Conservation (phyloP, 1,140 invertebrate species). For the Trachymyrmex cornetzi region DNA sequence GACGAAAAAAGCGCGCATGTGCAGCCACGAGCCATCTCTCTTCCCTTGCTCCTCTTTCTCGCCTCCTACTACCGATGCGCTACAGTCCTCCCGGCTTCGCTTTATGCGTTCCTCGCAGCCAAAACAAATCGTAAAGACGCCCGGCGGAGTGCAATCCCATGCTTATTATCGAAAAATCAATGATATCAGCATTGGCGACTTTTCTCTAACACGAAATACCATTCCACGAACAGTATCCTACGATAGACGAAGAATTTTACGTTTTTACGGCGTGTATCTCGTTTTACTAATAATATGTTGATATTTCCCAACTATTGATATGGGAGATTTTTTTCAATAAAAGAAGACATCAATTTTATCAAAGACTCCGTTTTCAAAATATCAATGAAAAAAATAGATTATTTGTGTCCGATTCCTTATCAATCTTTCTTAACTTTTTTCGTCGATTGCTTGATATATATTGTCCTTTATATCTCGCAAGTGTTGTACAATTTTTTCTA, state of each 20-base stretch:
- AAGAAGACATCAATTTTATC: not conserved
- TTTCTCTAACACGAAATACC: constrained; percentile 35
- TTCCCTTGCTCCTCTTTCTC: constrained; percentile 26
- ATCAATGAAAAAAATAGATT: constrained; percentile 3
- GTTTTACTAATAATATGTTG: not conserved
- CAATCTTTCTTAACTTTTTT: not conserved
- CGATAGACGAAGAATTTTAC: not conserved
- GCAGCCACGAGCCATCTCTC: constrained; percentile 72
- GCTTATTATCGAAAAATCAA: constrained; percentile 73
- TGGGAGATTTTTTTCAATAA: not conserved
- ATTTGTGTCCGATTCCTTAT: not conserved
- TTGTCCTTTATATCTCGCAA: not conserved
- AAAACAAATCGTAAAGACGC: constrained; percentile 83
- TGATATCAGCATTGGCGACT: constrained; percentile 46
- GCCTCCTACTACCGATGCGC: constrained; percentile 32
- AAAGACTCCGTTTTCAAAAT: not conserved
- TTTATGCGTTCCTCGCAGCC: constrained; percentile 76
- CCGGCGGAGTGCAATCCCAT: constrained; percentile 67
- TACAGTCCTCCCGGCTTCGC: constrained; percentile 60
- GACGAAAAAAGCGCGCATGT: constrained; percentile 81
- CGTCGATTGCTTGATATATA: not conserved
- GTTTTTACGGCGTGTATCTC: not conserved
- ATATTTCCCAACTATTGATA: not conserved
- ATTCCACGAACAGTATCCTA: not conserved
- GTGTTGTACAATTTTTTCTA: not conserved